Percentiles rank a stretch among this genome's conserved stretches.
Evolutionary conservation across 2,888 invertebrate genomes (phyloP).

Genomic region (Polyploca ridens): DNA sequence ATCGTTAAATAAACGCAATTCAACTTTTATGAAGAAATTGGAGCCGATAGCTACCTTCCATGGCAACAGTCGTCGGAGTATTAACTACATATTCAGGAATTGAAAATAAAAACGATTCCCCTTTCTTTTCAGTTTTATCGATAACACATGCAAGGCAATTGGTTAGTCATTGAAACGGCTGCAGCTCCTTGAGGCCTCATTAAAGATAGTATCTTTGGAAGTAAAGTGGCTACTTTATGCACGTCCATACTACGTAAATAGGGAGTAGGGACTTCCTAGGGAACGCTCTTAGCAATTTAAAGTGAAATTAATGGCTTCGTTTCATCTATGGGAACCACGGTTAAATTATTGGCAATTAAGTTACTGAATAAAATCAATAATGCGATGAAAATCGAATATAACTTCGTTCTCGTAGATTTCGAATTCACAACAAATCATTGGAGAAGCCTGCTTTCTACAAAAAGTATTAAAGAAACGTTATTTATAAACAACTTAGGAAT

Average conservation of each 20-base stretch:
- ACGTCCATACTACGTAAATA: background rate
- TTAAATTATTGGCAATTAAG: background rate
- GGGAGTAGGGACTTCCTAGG: background rate
- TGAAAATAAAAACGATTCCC: slow-evolving; percentile 67
- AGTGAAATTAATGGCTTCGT: slow-evolving; percentile 1
- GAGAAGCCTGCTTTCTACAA: background rate
- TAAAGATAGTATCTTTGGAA: background rate
- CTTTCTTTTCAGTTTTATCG: slow-evolving; percentile 73
- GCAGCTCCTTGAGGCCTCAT: background rate
- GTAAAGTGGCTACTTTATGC: background rate
- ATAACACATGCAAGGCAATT: slow-evolving; percentile 61
- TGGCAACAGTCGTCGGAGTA: slow-evolving; percentile 62
- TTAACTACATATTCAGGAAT: slow-evolving; percentile 56
- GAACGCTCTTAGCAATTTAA: background rate
- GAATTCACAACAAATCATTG: background rate
- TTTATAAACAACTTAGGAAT: background rate
- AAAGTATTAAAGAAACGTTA: background rate
- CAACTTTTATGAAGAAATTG: slow-evolving; percentile 33
- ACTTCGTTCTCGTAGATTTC: background rate
- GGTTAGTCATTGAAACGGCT: slow-evolving; percentile 35
- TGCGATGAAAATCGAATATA: slow-evolving; percentile 3
- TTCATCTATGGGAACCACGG: background rate
- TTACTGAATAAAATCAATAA: background rate
- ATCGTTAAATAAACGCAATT: slow-evolving; percentile 19
- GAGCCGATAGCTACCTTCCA: slow-evolving; percentile 58